Evolutionary conservation across 2,888 invertebrate species (phyloP), one percentile per base, ranked within the genome.

Genomic region (Drosophila atripex): DNA sequence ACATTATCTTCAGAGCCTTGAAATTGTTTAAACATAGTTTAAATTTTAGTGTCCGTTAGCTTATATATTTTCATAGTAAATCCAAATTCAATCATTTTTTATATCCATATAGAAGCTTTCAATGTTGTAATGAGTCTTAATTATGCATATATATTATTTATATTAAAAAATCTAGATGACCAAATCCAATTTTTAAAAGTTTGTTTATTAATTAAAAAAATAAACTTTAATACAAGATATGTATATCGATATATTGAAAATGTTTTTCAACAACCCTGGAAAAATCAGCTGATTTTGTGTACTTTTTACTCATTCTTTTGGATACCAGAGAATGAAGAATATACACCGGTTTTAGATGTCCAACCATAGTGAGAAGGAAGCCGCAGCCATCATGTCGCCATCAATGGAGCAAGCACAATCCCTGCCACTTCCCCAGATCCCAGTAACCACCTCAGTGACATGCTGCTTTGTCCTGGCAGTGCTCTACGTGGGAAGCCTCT

Each of bases 401-500:
- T 9, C 23, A 1, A 14, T 16, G 25, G 43, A 49, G 28, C 32
- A 12, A 14, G 11, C 18, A 9, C 23, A 30, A 14, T 63, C 49
- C 8, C 39, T 41, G 39, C 14, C 49, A 38, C 63, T 88, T 52
- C 90, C 89, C 3, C 83, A 77, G 21, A 88, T 90, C 55, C 77
- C 93, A 82, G 94, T 95, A 89, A 88, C 93, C 75, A 92, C 93
- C 84, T 94, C 96, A 54, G 93, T 96, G 83, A 91, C 94, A 74
- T 94, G 96, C 77, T 97, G 97, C 92, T 92, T 97, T 76, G 92
- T 95, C 70, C 93, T 97, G 84, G 95, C 97, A 11, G 91, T 95
- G 76, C 92, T 95, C 38, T 98, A 96, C 93, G 96, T 98, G 75
- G 95, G 95, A 63, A 97, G 97, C 92, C 93, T 98, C 65, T 97